Evolutionary conservation across 1,140 invertebrate genomes (phyloP).

Genomic region (Atta cephalotes): DNA sequence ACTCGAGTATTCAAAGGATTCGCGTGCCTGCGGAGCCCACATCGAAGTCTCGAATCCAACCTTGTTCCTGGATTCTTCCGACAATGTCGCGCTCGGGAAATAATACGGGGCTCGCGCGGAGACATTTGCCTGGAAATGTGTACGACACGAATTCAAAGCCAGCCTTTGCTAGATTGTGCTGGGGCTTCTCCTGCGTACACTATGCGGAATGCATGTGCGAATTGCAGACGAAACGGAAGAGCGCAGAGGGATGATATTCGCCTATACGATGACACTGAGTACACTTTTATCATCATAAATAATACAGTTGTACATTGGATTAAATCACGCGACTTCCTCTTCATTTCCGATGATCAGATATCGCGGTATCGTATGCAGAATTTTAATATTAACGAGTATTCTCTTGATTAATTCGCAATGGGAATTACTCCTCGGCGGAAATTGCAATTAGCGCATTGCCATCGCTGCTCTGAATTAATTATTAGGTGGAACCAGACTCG

Average conservation of each 20-base stretch:
- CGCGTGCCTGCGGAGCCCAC: slow-evolving; percentile 10
- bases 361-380: not conserved
- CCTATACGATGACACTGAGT: not conserved
- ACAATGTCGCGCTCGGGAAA: slow-evolving; percentile 53
- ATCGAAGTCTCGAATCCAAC: slow-evolving; percentile 16
- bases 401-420: slow-evolving; percentile 33
- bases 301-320: not conserved
- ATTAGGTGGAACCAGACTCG: slow-evolving; percentile 21
- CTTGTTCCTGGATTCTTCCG: slow-evolving; percentile 65
- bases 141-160: slow-evolving; percentile 55
- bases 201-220: not conserved
- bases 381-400: slow-evolving; percentile 28
- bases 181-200: not conserved
- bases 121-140: slow-evolving; percentile 43
- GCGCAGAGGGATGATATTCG: not conserved
- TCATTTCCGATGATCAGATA: slow-evolving; percentile 13
- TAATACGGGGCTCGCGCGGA: slow-evolving; percentile 53
- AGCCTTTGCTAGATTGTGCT: slow-evolving; percentile 34
- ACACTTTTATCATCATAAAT: not conserved
- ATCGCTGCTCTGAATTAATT: slow-evolving; percentile 32
- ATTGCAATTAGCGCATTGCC: slow-evolving; percentile 34
- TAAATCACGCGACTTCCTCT: slow-evolving; percentile 27
- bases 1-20: not conserved
- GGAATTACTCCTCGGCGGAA: slow-evolving; percentile 15
- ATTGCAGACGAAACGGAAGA: not conserved